Percentiles rank a stretch among this genome's conserved stretches.
Conservation (phyloP, 2,797 vertebrate genomes). For the Crocodylus rhombifer region DNA sequence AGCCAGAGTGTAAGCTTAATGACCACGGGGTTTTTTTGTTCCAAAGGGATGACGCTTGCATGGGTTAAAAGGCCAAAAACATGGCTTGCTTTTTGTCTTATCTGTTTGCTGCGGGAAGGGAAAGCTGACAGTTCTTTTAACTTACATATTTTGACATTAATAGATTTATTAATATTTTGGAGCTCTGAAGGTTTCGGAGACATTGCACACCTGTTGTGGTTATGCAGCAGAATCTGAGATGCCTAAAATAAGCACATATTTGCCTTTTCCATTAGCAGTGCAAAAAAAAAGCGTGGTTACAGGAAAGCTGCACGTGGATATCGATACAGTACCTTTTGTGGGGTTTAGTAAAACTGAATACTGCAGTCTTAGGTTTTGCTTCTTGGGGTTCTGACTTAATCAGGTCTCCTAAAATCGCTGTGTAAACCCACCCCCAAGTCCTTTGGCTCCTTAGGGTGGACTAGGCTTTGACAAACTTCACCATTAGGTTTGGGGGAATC, state of each 20-base stretch:
- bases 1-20: conserved; percentile 5
- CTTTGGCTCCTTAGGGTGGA: neutral
- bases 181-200: neutral
- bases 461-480: neutral
- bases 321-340: neutral
- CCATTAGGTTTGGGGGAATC: accelerated
- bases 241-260: neutral
- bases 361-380: conserved; percentile 28
- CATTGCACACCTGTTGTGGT: neutral
- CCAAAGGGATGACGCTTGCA: neutral
- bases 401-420: neutral
- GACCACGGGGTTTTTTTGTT: neutral
- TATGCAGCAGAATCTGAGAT: neutral
- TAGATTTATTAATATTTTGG: neutral
- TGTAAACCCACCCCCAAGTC: too few species aligned
- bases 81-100: neutral
- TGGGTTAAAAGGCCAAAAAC: neutral
- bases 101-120: neutral
- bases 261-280: neutral
- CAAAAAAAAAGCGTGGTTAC: neutral
- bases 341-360: conserved; percentile 44
- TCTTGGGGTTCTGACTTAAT: neutral
- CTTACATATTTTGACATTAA: neutral
- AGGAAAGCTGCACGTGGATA: neutral
- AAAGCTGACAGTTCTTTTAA: neutral